These are phyloP conservation scores for Arizona elegans DNA, from an alignment of 2,113 vertebrate species.

Conservation along the genomic window DNA sequence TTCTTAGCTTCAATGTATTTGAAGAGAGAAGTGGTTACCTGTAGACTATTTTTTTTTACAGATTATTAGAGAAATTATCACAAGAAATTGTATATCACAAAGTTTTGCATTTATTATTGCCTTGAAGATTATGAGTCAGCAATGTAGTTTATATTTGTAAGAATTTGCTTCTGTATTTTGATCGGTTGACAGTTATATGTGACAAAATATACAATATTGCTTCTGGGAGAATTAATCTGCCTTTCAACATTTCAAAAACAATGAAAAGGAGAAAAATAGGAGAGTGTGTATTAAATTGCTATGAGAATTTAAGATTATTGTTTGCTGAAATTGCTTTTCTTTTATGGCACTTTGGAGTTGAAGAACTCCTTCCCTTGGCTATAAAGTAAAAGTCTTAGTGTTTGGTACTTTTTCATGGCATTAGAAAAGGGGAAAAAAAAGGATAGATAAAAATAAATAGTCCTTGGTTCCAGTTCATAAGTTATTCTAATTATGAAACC, in stretches of 20 bases:
- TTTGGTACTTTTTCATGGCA: not conserved
- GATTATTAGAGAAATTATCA: not conserved
- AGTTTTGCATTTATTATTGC: constrained; percentile 2
- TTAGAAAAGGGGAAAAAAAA: not conserved
- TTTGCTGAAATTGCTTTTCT: constrained; percentile 22
- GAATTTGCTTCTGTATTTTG: not conserved
- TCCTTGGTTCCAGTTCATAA: not conserved
- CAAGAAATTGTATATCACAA: not conserved
- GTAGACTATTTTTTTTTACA: not conserved
- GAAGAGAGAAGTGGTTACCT: not conserved
- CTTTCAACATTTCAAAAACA: not conserved
- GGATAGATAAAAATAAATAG: not conserved
- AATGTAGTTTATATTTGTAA: not conserved
- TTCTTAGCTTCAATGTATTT: not conserved
- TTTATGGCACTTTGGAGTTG: constrained; percentile 2
- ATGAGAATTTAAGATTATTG: constrained; percentile 9
- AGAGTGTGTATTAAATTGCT: constrained; percentile 15
- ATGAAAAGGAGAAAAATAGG: not conserved
- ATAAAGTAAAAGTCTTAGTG: not conserved
- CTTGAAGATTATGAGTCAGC: not conserved
- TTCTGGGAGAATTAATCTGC: not conserved
- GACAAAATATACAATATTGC: not conserved
- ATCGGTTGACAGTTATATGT: not conserved
- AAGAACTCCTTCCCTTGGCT: constrained; percentile 3
- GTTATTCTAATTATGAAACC: not conserved